phyloP scores from a whole-genome alignment of 2,797 vertebrate species.

The Etheostoma perlongum region DNA sequence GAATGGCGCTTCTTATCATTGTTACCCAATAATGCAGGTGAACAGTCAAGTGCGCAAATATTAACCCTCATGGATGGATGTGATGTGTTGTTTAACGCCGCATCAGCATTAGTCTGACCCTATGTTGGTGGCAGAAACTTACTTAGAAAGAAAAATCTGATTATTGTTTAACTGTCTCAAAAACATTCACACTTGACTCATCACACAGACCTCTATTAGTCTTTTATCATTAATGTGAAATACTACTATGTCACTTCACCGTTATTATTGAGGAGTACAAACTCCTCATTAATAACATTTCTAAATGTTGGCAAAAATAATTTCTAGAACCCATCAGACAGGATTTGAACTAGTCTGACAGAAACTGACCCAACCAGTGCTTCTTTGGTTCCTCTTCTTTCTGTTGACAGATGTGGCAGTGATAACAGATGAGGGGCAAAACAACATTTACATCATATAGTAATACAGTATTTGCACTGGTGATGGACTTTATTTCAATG shows the following conservation, averaged over 20 bases:
- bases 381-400: conserved; percentile 25
- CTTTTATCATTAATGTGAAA: background rate
- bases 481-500: background rate
- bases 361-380: conserved; percentile 61
- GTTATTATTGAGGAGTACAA: background rate
- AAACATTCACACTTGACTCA: background rate
- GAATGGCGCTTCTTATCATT: conserved; percentile 61
- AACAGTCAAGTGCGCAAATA: conserved; percentile 47
- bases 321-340: conserved; percentile 71
- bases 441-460: background rate
- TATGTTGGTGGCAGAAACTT: background rate
- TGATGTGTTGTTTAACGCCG: background rate
- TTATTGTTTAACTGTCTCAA: background rate
- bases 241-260: background rate
- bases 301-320: background rate
- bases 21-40: conserved; percentile 67
- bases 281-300: background rate
- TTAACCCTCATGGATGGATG: background rate
- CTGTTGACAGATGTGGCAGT: conserved; percentile 15
- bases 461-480: background rate
- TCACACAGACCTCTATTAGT: background rate
- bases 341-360: conserved; percentile 67
- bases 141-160: background rate
- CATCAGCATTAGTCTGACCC: background rate
- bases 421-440: conserved; percentile 9